phyloP scores from a whole-genome alignment of 2,113 vertebrate species.

The Sapajus apella region DNA sequence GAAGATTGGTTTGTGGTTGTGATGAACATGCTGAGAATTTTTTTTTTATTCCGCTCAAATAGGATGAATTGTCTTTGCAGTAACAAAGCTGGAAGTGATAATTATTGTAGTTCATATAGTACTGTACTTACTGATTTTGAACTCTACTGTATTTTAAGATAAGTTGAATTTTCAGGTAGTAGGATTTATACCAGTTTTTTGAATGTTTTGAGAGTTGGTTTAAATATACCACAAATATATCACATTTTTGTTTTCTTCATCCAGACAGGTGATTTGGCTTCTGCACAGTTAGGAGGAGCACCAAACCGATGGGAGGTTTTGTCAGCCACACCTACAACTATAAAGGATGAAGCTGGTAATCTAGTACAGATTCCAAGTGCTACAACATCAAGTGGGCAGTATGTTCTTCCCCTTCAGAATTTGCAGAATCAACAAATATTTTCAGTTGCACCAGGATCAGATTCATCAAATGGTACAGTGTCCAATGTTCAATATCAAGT shows the following conservation, averaged over 20 bases:
- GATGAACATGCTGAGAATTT: background rate
- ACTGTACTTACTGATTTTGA: constrained; percentile 23
- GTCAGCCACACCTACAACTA: constrained; percentile 90
- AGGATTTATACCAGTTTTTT: constrained; percentile 55
- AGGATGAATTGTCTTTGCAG: background rate
- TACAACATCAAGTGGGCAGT: constrained; percentile 97
- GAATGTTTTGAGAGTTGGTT: constrained; percentile 38
- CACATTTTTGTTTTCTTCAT: constrained; percentile 81
- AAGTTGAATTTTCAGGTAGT: constrained; percentile 47
- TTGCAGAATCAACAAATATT: constrained; percentile 98
- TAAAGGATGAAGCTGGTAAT: constrained; percentile 95
- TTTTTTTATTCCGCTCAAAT: background rate
- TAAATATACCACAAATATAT: constrained; percentile 37
- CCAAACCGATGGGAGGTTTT: constrained; percentile 97
- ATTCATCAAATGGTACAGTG: constrained; percentile 95
- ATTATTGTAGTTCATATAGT: background rate
- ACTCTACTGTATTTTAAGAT: constrained; percentile 31
- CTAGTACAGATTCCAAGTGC: constrained; percentile 96
- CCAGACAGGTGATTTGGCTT: constrained; percentile 93
- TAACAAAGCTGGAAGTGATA: constrained; percentile 39
- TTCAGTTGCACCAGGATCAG: constrained; percentile 94
- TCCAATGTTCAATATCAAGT: constrained; percentile 99
- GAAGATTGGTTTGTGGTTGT: background rate
- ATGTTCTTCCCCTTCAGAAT: constrained; percentile 98
- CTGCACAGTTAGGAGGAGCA: constrained; percentile 92